Evolutionary conservation across 2,113 vertebrate genomes (phyloP).

Genomic region (Hirundichthys speculiger): DNA sequence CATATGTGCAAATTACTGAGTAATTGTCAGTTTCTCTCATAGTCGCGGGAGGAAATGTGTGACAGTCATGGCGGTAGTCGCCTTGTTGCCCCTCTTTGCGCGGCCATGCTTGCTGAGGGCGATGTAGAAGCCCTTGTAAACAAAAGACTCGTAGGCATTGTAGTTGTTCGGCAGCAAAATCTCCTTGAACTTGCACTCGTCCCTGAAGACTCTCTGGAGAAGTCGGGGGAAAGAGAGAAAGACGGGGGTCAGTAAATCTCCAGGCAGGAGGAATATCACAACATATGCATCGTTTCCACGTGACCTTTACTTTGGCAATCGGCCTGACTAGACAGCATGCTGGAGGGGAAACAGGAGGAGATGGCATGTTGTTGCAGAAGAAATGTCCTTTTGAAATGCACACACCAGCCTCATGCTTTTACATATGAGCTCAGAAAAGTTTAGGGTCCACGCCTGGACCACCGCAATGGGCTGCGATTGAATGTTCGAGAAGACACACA

Average conservation of each 20-base stretch:
- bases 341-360: constrained; percentile 57
- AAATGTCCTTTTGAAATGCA: no score
- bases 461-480: no score
- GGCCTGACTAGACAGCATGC: constrained; percentile 39
- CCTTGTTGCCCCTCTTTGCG: constrained; percentile 91
- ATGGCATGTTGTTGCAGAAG: constrained; percentile 41
- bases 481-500: no score
- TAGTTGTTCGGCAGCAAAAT: constrained; percentile 95
- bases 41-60: constrained; percentile 96
- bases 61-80: constrained; percentile 90
- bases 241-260: constrained; percentile 22
- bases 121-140: constrained; percentile 88
- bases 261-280: constrained; percentile 36
- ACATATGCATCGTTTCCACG: constrained; percentile 18
- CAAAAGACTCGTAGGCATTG: constrained; percentile 92
- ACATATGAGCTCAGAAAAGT: no score
- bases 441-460: no score
- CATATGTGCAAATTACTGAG: constrained; percentile 86
- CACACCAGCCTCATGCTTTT: no score
- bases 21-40: constrained; percentile 80
- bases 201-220: constrained; percentile 87
- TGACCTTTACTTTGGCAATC: constrained; percentile 55
- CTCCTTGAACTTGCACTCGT: constrained; percentile 96
- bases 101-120: constrained; percentile 93
- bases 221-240: background rate